Percentiles rank a stretch among this genome's conserved stretches.
phyloP scores from a whole-genome alignment of 2,113 vertebrate genomes.

The Myiozetetes cayanensis region DNA sequence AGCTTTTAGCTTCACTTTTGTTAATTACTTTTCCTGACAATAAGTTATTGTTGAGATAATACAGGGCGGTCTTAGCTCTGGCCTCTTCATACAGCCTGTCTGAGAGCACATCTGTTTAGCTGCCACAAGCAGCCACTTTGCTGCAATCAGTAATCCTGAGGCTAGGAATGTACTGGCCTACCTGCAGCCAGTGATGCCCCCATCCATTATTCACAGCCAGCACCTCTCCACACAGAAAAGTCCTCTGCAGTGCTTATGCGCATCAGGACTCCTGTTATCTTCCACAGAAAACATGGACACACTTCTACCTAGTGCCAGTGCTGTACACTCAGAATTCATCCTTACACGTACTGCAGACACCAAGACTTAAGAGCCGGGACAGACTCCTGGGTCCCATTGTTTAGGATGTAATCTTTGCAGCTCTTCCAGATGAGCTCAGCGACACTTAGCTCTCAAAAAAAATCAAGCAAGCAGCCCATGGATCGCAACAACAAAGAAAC shows the following conservation, averaged over 20 bases:
- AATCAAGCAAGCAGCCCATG: background rate
- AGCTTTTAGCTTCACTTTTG: background rate
- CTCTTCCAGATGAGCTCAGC: background rate
- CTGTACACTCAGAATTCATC: background rate
- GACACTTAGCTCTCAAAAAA: background rate
- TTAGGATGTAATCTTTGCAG: background rate
- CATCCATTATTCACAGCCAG: background rate
- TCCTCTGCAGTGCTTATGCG: accelerated
- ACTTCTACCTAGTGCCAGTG: accelerated
- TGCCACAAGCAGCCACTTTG: background rate
- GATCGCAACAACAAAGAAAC: background rate
- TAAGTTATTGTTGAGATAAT: background rate
- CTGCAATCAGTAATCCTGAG: accelerated
- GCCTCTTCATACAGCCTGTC: background rate
- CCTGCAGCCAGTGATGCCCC: background rate
- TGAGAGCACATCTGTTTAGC: background rate
- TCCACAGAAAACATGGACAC: accelerated
- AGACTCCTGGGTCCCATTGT: background rate
- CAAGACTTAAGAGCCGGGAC: background rate
- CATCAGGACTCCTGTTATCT: background rate
- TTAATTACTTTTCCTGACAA: background rate
- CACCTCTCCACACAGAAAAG: background rate
- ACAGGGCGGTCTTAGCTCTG: background rate
- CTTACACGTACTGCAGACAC: accelerated
- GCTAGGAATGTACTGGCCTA: background rate